These are phyloP conservation scores for Sminthurides aquaticus DNA, from an alignment of 2,888 invertebrate species.

Conservation along the genomic window DNA sequence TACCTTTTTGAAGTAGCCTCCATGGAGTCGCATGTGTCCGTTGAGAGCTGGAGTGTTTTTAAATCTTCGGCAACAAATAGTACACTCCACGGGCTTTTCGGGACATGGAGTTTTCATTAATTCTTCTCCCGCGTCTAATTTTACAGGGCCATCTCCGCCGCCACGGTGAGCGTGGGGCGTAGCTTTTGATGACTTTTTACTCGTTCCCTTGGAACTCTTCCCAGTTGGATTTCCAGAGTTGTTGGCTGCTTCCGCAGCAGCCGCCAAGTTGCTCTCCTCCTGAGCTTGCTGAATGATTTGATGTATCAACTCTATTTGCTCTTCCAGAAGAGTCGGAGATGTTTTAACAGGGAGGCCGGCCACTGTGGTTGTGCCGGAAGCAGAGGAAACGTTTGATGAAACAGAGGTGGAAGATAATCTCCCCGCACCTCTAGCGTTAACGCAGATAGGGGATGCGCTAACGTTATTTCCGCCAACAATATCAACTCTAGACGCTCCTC, in stretches of 20 bases:
- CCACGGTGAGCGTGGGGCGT: conserved; percentile 21
- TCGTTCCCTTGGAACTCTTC: conserved; percentile 14
- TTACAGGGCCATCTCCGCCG: conserved; percentile 2
- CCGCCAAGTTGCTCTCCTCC: conserved; percentile 49
- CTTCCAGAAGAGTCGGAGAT: conserved; percentile 44
- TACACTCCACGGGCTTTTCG: conserved; percentile 82
- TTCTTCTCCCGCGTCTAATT: conserved; percentile 16
- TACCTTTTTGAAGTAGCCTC: conserved; percentile 92
- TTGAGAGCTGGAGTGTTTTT: conserved; percentile 96
- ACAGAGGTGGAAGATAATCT: neutral
- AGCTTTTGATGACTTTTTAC: conserved; percentile 15
- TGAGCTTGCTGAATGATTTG: conserved; percentile 70
- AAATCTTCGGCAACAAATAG: conserved; percentile 88
- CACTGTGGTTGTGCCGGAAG: neutral
- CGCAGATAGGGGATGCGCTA: neutral
- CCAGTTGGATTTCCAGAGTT: conserved; percentile 7
- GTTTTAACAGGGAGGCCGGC: neutral
- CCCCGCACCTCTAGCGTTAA: neutral
- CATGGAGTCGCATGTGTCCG: conserved; percentile 95
- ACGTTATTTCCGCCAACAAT: neutral
- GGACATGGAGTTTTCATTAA: conserved; percentile 22
- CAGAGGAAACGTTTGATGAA: conserved; percentile 3
- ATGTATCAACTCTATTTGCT: conserved; percentile 66
- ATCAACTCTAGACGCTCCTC: neutral
- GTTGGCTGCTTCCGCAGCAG: conserved; percentile 11